phyloP scores from a whole-genome alignment of 2,888 invertebrate species.

The Nephrotoma flavescens region DNA sequence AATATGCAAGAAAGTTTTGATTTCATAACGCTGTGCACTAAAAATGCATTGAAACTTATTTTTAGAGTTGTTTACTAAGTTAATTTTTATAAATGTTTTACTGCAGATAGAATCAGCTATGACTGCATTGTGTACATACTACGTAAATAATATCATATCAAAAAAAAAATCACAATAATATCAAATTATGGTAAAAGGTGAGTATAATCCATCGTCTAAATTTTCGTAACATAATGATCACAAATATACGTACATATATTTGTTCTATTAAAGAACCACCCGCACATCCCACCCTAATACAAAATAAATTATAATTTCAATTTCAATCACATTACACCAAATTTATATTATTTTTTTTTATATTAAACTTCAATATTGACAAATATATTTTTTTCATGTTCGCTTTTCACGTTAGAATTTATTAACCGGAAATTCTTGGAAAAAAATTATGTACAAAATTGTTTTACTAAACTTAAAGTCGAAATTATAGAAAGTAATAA shows the following conservation, averaged over 20 bases:
- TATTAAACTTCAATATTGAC: not conserved
- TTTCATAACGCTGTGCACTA: not conserved
- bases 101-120: not conserved
- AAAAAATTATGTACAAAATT: not conserved
- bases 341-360: not conserved
- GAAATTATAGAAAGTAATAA: too few relatives aligned
- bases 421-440: not conserved
- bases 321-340: not conserved
- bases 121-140: not conserved
- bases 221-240: not conserved
- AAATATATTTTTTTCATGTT: not conserved
- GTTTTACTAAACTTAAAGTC: too few relatives aligned
- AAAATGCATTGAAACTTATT: not conserved
- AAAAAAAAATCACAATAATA: not conserved
- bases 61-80: not conserved
- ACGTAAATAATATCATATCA: not conserved
- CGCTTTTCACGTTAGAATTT: not conserved
- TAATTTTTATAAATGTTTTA: not conserved
- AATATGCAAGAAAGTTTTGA: not conserved
- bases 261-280: not conserved
- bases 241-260: not conserved
- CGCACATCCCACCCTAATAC: too few relatives aligned
- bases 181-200: not conserved
- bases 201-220: not conserved
- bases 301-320: not conserved